Percentiles rank a stretch among this genome's conserved stretches.
Conservation (phyloP, 2,113 vertebrate genomes). For the Salminus brasiliensis region DNA sequence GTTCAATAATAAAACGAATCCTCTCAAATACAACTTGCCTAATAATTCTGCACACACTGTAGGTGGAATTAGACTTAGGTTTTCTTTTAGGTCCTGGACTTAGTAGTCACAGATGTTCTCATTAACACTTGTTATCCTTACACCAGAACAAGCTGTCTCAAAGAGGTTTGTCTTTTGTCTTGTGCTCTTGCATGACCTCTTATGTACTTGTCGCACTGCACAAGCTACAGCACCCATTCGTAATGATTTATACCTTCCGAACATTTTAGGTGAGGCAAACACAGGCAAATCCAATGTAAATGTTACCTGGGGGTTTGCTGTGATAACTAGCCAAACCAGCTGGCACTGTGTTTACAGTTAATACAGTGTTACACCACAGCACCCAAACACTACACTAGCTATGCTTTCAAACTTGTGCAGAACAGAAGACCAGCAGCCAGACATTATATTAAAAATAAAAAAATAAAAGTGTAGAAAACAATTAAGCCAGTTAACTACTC, state of each 20-base stretch:
- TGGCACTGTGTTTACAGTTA: not conserved
- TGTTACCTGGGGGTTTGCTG: not conserved
- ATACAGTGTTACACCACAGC: not conserved
- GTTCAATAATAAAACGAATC: too few species aligned
- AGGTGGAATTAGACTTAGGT: too few species aligned
- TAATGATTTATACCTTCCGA: not conserved
- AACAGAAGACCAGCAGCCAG: not conserved
- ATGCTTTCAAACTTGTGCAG: not conserved
- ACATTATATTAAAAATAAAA: not conserved
- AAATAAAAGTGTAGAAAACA: not conserved
- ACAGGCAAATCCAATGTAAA: conserved; percentile 13
- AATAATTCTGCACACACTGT: too few species aligned
- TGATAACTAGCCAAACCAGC: not conserved
- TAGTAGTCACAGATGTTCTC: too few species aligned
- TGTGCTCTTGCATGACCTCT: too few species aligned
- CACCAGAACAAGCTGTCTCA: too few species aligned
- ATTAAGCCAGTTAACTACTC: not conserved
- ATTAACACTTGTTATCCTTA: too few species aligned
- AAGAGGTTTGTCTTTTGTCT: too few species aligned
- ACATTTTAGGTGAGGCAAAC: not conserved
- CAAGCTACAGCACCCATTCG: too few species aligned
- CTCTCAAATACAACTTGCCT: too few species aligned
- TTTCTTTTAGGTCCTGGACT: too few species aligned
- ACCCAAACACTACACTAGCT: not conserved
- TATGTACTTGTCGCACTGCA: too few species aligned